These are phyloP conservation scores for Hydrotaea diabolus DNA, from an alignment of 2,888 invertebrate species.

Conservation along the genomic window DNA sequence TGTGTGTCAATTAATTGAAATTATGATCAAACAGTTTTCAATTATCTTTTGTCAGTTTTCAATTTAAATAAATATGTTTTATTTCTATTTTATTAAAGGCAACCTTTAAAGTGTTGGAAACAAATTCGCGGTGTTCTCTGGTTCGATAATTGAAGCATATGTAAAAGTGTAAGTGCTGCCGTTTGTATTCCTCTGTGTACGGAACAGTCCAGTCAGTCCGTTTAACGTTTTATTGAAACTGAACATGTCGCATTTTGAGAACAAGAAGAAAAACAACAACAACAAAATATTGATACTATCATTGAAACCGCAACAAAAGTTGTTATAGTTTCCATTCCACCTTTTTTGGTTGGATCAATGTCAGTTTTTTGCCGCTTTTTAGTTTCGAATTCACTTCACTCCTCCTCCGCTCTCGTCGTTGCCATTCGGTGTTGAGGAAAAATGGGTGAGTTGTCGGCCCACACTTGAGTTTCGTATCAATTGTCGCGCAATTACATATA, in stretches of 20 bases:
- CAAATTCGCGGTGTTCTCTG: constrained; percentile 48
- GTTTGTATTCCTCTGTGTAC: not conserved
- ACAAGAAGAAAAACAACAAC: too few species aligned
- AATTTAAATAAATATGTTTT: constrained; percentile 35
- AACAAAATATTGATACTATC: constrained; percentile 27
- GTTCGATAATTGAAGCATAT: not conserved
- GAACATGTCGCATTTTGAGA: not conserved
- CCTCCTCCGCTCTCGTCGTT: not conserved
- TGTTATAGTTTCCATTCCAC: constrained; percentile 56
- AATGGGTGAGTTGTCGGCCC: constrained; percentile 37
- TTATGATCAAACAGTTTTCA: constrained; percentile 4
- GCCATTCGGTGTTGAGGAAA: not conserved
- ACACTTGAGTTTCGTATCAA: constrained; percentile 49
- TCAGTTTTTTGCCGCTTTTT: not conserved
- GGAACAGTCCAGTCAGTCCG: not conserved
- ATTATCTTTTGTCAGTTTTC: constrained; percentile 43
- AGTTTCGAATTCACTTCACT: not conserved
- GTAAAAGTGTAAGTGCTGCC: constrained; percentile 18
- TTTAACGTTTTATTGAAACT: not conserved
- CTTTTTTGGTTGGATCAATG: constrained; percentile 65
- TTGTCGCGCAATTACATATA: constrained; percentile 56
- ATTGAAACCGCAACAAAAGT: constrained; percentile 52
- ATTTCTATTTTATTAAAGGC: constrained; percentile 18
- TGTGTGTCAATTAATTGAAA: constrained; percentile 24
- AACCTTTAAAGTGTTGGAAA: constrained; percentile 2